phyloP scores from a whole-genome alignment of 2,797 vertebrate species.

The Jordanella pulchra region DNA sequence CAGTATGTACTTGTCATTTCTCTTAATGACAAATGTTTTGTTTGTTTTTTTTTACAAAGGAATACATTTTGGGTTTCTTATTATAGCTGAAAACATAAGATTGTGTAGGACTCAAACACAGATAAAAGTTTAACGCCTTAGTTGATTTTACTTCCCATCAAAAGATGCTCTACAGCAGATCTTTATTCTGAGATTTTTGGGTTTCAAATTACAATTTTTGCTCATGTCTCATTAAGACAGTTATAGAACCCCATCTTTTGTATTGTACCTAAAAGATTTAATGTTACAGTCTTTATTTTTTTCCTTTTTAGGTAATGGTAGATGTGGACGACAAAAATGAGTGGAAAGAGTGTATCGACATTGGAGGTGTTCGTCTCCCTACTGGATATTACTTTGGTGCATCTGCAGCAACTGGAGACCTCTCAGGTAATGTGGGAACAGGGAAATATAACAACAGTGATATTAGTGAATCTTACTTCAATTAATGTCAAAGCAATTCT shows the following conservation, averaged over 20 bases:
- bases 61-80: background rate
- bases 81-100: too few species aligned
- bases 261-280: background rate
- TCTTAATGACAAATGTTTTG: background rate
- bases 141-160: background rate
- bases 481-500: background rate
- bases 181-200: background rate
- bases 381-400: slow-evolving; percentile 96
- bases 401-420: slow-evolving; percentile 94
- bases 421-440: slow-evolving; percentile 83
- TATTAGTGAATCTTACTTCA: background rate
- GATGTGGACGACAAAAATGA: slow-evolving; percentile 94
- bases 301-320: slow-evolving; percentile 91
- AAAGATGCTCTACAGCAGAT: background rate
- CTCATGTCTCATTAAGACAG: background rate
- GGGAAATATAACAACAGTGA: background rate
- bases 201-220: background rate
- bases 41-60: too few species aligned
- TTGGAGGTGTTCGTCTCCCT: slow-evolving; percentile 91
- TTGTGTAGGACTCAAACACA: background rate
- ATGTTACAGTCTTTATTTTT: background rate
- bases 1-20: background rate
- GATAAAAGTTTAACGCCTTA: background rate
- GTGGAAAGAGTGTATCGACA: slow-evolving; percentile 97
- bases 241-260: background rate